Base-by-base conservation (phyloP, 2,797 vertebrate genomes). In the Hydrocynus forskahlii region DNA sequence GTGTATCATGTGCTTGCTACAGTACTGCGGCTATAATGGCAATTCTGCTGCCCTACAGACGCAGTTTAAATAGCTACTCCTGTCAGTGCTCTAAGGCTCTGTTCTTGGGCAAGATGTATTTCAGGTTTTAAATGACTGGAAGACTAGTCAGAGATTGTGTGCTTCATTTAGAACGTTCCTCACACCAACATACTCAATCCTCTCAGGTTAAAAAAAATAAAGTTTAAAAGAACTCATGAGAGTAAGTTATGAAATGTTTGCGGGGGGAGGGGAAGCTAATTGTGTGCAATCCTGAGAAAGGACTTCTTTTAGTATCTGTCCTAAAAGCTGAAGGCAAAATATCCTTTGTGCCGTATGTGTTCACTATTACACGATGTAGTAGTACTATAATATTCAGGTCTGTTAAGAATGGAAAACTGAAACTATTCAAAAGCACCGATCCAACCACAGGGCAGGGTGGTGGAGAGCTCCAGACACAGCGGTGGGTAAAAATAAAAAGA, bases 251-350 rank as follows among this genome's bases (percentile, higher is more conserved):
- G 83, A 88, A 85, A 52, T 13, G 48, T 52, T 52, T 52, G 87
- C 50, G 57, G 63, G 48, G 67, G 75, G 78, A 43, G 86, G 78
- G 80, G 60, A 89, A 83, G 81, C 81, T 77, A 85, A 82, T 89
- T 85, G 14, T 79, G 57, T 85, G 86, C 88, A 86, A 94, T 92
- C 94, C 93, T 94, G 93, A 94, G 94, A 92, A 88, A 79, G 81
- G 40, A 81, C 66, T 55, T 75, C 76, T 67, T 77, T 78, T 50
- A 85, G 79, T 63, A 82, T 80, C 64, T 78, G 81, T 85, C 84
- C 73, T 63, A 89, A 87, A 89, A 86, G 89, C 83, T 86, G 75
- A 86, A 88, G 90, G 88, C 86, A 84, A 87, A 89, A 87, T 82
- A 81, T 86, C 82, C 83, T 88, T 86, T 86, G 81, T 81, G 66